Conservation (phyloP, 2,113 vertebrate species). For the Cololabis saira region DNA sequence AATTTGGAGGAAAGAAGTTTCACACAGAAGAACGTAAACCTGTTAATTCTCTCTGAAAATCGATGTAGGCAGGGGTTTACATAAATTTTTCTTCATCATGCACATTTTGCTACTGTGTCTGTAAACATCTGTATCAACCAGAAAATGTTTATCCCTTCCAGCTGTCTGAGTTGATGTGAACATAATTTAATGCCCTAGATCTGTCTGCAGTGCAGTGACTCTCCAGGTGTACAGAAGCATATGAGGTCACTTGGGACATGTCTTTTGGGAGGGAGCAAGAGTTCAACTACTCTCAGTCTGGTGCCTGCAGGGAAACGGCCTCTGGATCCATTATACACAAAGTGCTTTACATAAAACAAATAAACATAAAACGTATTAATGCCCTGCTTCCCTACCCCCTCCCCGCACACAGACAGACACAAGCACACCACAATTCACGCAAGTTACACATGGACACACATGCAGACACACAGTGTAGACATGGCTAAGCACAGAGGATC, state of each 20-base stretch:
- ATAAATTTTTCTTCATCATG: not conserved
- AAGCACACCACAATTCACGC: no score
- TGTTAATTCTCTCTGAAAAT: no score
- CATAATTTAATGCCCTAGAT: constrained; percentile 12
- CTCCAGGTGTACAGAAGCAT: constrained; percentile 28
- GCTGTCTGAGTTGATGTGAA: constrained; percentile 8
- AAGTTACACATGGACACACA: no score
- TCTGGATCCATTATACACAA: constrained; percentile 1
- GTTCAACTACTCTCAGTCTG: constrained; percentile 26
- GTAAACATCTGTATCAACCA: not conserved
- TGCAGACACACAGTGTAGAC: no score
- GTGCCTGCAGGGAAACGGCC: constrained; percentile 42
- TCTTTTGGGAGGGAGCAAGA: constrained; percentile 36
- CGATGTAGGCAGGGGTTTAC: not conserved
- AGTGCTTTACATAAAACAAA: no score
- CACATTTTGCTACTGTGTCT: not conserved
- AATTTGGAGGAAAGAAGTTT: no score
- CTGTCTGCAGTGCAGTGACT: constrained; percentile 15
- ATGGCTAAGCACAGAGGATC: no score
- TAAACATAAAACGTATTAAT: no score
- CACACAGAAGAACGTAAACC: no score
- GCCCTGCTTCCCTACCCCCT: no score
- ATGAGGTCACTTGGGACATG: constrained; percentile 14
- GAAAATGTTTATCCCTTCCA: not conserved
- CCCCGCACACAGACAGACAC: no score